Evolutionary conservation across 2,888 invertebrate species (phyloP).

Genomic region (Biston betularia): DNA sequence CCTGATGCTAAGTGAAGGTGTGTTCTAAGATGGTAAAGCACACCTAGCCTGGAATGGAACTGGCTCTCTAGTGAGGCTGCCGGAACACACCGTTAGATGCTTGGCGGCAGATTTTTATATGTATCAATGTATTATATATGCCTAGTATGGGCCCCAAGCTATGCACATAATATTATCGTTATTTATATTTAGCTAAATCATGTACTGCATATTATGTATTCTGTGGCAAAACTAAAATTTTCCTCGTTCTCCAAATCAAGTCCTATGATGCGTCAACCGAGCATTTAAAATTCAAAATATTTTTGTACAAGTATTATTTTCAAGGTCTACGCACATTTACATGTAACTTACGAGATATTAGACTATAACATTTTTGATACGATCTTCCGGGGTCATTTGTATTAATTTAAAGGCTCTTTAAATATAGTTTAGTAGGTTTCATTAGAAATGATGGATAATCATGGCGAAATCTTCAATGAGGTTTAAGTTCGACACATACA

Average conservation of each 20-base stretch:
- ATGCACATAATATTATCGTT: not conserved
- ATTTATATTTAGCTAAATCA: not conserved
- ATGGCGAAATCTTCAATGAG: not conserved
- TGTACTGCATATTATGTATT: no score
- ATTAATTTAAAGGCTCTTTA: conserved; percentile 17
- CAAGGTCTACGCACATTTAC: conserved; percentile 19
- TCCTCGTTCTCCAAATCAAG: not conserved
- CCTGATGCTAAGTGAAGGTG: no score
- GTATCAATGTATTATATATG: no score
- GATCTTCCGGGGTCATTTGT: conserved; percentile 28
- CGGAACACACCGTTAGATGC: no score
- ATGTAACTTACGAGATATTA: not conserved
- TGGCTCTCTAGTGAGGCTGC: no score
- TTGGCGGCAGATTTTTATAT: no score
- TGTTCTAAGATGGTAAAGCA: no score
- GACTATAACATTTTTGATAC: conserved; percentile 16
- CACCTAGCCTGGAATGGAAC: no score
- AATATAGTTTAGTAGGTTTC: conserved; percentile 3
- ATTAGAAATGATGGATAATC: conserved; percentile 4
- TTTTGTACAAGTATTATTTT: conserved; percentile 19
- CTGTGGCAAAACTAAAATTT: not conserved
- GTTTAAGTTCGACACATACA: not conserved
- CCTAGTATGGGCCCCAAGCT: not conserved
- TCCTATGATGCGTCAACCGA: not conserved
- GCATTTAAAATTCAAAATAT: conserved; percentile 16